phyloP scores from a whole-genome alignment of 2,888 invertebrate genomes.

The Anorthoa munda region DNA sequence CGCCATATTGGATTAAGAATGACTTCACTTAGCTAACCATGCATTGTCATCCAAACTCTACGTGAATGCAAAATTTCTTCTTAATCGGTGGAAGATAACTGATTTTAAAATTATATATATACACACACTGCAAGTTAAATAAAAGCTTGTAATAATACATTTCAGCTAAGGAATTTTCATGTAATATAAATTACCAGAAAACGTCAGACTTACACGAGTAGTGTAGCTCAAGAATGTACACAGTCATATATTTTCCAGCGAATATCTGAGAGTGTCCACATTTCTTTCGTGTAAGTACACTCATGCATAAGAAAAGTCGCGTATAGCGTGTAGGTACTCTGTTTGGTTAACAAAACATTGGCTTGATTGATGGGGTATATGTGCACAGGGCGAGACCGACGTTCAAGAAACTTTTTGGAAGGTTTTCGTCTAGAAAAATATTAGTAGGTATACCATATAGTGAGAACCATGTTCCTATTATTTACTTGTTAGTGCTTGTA shows the following conservation, averaged over 20 bases:
- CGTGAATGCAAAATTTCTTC: too few relatives aligned
- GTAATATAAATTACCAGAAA: neutral
- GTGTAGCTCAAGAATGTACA: neutral
- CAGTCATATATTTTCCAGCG: neutral
- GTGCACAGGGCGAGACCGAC: constrained; percentile 32
- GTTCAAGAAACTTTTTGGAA: constrained; percentile 20
- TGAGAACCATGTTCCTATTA: too few relatives aligned
- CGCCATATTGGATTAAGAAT: too few relatives aligned
- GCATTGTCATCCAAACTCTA: too few relatives aligned
- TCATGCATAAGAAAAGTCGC: constrained; percentile 33
- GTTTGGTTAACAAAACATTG: constrained; percentile 49
- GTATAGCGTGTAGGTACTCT: constrained; percentile 12
- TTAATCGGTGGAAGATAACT: too few relatives aligned
- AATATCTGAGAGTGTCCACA: constrained; percentile 1
- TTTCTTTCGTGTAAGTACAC: neutral
- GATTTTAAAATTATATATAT: too few relatives aligned
- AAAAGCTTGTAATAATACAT: too few relatives aligned
- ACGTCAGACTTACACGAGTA: neutral
- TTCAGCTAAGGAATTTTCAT: neutral
- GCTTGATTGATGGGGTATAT: constrained; percentile 49
- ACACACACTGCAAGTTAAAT: too few relatives aligned
- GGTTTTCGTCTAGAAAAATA: constrained; percentile 14
- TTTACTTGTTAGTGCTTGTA: too few relatives aligned
- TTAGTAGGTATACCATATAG: neutral
- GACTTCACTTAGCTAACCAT: too few relatives aligned